Evolutionary conservation across 2,888 invertebrate species (phyloP).

Genomic region (Pterostichus niger): DNA sequence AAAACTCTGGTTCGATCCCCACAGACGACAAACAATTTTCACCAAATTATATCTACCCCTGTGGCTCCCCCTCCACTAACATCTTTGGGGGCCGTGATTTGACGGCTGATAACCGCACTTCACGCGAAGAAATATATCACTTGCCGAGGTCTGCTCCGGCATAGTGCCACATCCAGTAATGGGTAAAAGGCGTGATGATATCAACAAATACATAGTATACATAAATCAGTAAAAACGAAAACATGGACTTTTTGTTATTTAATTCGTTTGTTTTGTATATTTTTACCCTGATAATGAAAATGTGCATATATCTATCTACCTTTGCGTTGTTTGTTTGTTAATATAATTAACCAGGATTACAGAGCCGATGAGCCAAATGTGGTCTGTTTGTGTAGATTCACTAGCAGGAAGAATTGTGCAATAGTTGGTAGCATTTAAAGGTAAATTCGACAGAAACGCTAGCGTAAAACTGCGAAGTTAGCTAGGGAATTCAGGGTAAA

Average conservation of each 20-base stretch:
- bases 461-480: not conserved
- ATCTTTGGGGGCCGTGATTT: too few relatives aligned
- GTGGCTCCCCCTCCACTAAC: too few relatives aligned
- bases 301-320: conserved; percentile 67
- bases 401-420: conserved; percentile 3
- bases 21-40: too few relatives aligned
- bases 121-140: too few relatives aligned
- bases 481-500: conserved; percentile 9
- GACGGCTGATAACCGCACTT: too few relatives aligned
- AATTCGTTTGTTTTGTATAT: conserved; percentile 70
- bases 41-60: too few relatives aligned
- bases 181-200: too few relatives aligned
- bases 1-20: too few relatives aligned
- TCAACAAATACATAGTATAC: not conserved
- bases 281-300: conserved; percentile 67
- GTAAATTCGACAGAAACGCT: conserved; percentile 10
- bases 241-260: conserved; percentile 59
- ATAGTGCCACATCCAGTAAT: too few relatives aligned
- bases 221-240: conserved; percentile 8
- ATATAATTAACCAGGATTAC: conserved; percentile 71
- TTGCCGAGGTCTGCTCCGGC: too few relatives aligned
- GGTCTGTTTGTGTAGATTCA: conserved; percentile 63
- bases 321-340: conserved; percentile 69
- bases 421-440: conserved; percentile 16
- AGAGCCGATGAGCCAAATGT: conserved; percentile 62